Evolutionary conservation across 2,888 invertebrate genomes (phyloP), one percentile per base, ranked within the genome.

Genomic region (Pterobdella sp.): DNA sequence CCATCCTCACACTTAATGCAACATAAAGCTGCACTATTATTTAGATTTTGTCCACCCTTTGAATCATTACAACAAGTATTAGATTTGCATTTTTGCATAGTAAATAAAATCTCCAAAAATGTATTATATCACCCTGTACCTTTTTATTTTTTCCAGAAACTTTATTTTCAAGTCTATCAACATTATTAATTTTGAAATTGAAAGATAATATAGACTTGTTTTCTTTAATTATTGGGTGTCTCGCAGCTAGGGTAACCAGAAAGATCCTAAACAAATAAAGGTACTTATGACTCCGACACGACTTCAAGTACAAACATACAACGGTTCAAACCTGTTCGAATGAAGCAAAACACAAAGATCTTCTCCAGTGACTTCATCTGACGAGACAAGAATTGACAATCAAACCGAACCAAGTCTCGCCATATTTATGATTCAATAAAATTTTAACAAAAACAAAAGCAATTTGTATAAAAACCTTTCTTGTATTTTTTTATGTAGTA

Each of bases 401-500:
- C n/a, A n/a, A n/a, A n/a, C n/a, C n/a, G n/a, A n/a, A n/a, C n/a
- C n/a, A n/a, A n/a, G n/a, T n/a, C n/a, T n/a, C n/a, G n/a, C n/a
- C n/a, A n/a, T n/a, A n/a, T n/a, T n/a, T n/a, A n/a, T n/a, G n/a
- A n/a, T n/a, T n/a, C n/a, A n/a, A n/a, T n/a, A n/a, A n/a, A n/a
- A n/a, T n/a, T n/a, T n/a, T n/a, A n/a, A n/a, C n/a, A n/a, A n/a
- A n/a, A n/a, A n/a, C n/a, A n/a, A n/a, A n/a, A n/a, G n/a, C n/a
- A n/a, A n/a, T n/a, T n/a, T n/a, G n/a, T n/a, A n/a, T n/a, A n/a
- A 3, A 56, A 56, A 56, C 60, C 60, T 56, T 56, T 56, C 26
- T 56, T 56, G 26, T 56, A 56, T 56, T 56, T 56, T 56, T 56
- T 56, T 56, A 56, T 22, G n/a, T 56, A 56, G 60, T 56, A 56